Conservation (phyloP, 2,888 invertebrate genomes). For the Heteromurus nitidus region DNA sequence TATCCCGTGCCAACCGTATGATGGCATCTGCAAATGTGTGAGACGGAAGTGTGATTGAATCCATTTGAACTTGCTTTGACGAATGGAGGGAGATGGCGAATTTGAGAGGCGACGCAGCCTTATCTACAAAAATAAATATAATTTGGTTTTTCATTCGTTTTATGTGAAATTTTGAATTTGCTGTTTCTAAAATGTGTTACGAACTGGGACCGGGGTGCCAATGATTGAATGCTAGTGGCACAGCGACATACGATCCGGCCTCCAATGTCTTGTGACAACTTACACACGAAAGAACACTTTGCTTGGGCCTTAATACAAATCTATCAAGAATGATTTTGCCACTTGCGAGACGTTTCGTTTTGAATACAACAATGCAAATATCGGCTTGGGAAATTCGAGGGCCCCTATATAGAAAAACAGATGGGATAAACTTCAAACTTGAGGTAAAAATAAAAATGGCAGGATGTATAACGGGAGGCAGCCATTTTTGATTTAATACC, state of each 20-base stretch:
- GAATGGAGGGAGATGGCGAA: constrained; percentile 96
- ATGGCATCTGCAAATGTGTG: constrained; percentile 94
- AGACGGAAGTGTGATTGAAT: constrained; percentile 88
- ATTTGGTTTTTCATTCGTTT: neutral
- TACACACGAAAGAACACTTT: constrained; percentile 93
- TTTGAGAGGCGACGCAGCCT: constrained; percentile 83
- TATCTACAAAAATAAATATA: neutral
- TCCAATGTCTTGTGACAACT: constrained; percentile 97
- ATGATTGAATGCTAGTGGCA: constrained; percentile 95
- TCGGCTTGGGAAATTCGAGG: constrained; percentile 79
- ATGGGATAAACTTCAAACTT: neutral
- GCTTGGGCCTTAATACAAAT: constrained; percentile 88
- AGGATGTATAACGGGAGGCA: neutral
- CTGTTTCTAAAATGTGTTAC: neutral
- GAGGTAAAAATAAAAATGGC: neutral
- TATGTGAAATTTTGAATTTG: neutral
- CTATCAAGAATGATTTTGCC: neutral
- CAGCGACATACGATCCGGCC: constrained; percentile 92
- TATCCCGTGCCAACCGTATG: constrained; percentile 90
- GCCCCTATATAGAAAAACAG: constrained; percentile 1
- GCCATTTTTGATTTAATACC: no score
- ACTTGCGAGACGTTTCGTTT: neutral
- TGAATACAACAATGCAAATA: constrained; percentile 88
- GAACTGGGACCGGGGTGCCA: constrained; percentile 86
- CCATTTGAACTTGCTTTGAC: constrained; percentile 91